Conservation (phyloP, 2,113 vertebrate genomes). For the Dicentrarchus labrax region DNA sequence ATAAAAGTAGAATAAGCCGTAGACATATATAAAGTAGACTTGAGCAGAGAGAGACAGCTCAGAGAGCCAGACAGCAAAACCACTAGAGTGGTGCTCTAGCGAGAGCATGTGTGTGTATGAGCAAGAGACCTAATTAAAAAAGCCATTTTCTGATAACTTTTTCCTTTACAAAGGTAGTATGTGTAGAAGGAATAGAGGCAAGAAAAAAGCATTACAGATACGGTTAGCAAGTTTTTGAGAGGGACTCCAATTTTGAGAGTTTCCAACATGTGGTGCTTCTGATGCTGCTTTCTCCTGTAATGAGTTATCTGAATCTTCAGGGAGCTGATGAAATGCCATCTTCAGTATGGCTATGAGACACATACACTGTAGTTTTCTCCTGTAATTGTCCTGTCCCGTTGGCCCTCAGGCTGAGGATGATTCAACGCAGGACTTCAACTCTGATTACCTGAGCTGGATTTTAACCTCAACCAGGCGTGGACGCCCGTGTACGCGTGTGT, state of each 20-base stretch:
- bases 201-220: slow-evolving; percentile 10
- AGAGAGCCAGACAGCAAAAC: slow-evolving; percentile 6
- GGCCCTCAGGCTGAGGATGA: slow-evolving; percentile 59
- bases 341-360: slow-evolving; percentile 46
- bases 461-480: slow-evolving; percentile 56
- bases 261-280: slow-evolving; percentile 14
- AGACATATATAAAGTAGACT: slow-evolving; percentile 36
- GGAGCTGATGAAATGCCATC: slow-evolving; percentile 51
- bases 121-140: slow-evolving; percentile 71
- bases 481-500: background rate
- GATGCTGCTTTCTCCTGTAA: slow-evolving; percentile 31
- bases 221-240: background rate
- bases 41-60: slow-evolving; percentile 11
- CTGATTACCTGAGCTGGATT: slow-evolving; percentile 75
- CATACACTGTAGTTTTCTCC: slow-evolving; percentile 51
- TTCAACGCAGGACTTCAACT: slow-evolving; percentile 72
- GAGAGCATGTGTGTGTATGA: background rate
- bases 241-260: slow-evolving; percentile 13
- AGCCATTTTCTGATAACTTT: slow-evolving; percentile 69
- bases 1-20: slow-evolving; percentile 5
- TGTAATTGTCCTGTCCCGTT: slow-evolving; percentile 75
- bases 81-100: background rate
- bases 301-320: slow-evolving; percentile 44
- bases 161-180: slow-evolving; percentile 39
- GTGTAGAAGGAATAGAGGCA: slow-evolving; percentile 6